Conservation (phyloP, 1,140 invertebrate genomes). For the Arion vulgaris region DNA sequence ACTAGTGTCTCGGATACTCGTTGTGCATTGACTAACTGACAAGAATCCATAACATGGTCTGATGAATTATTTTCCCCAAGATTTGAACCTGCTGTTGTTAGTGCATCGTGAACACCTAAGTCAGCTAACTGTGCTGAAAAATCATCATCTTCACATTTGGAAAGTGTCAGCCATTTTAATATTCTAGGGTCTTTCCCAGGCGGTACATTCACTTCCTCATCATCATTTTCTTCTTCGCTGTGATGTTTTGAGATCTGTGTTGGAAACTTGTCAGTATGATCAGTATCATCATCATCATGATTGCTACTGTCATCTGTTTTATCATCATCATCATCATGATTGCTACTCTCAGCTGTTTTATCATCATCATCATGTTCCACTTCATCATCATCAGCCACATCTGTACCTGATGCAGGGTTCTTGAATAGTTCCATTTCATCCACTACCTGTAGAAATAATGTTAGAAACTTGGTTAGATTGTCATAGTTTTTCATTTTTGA, state of each 20-base stretch:
- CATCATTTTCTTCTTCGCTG: conserved; percentile 56
- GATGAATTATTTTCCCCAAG: background rate
- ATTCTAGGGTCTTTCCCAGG: conserved; percentile 40
- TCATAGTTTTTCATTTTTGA: background rate
- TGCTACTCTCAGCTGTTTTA: background rate
- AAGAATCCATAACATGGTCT: background rate
- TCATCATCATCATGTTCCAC: background rate
- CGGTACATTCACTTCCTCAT: conserved; percentile 42
- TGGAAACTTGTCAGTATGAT: background rate
- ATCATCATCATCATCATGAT: conserved; percentile 8
- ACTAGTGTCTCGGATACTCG: background rate
- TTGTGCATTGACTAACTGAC: background rate
- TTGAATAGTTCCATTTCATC: conserved; percentile 74
- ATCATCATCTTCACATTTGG: conserved; percentile 7
- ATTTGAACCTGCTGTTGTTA: background rate
- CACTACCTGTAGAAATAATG: conserved; percentile 61
- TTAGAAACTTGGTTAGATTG: background rate
- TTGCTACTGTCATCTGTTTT: conserved; percentile 26
- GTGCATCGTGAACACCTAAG: background rate
- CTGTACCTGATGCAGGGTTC: conserved; percentile 56
- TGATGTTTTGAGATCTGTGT: conserved; percentile 37
- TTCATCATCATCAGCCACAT: conserved; percentile 13
- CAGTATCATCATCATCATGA: conserved; percentile 15
- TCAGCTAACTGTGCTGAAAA: background rate
- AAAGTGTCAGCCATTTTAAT: conserved; percentile 10